Base-by-base conservation (phyloP, 2,888 invertebrate genomes). In the Lingula anatina region DNA sequence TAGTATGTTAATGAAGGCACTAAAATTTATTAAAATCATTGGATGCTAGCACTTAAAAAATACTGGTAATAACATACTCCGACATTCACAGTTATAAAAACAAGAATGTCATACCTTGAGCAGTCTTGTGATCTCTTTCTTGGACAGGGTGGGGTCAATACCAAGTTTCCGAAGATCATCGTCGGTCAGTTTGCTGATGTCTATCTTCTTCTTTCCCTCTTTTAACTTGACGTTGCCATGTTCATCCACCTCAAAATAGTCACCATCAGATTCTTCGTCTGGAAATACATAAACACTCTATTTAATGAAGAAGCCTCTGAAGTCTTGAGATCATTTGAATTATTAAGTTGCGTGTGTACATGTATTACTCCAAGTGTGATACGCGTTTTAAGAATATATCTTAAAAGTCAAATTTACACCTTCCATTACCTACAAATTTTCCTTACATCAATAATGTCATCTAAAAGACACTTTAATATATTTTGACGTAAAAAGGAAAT, bases 181-280 rank as follows among this genome's bases (percentile, higher is more conserved):
- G 20, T 63, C 64, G 0, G 71, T 70, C 7, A 75, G 60, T 51
- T 75, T 75, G 42, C 55, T 63, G 15, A 75, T 57, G 54, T 75
- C 73, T 27, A 75, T 73, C 51, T 70, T 73, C 60, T 70, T 71
- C 54, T 71, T 73, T 4, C 75, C 75, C n/a, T 57, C 57, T 57
- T 68, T 67, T 36, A 75, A 55, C 42, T 65, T 47, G 9, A 70
- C 57, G 53, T 67, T 65, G 5, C 75, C 75, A 37, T 69, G 65
- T 9, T 62, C 56, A n/a, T 60, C 66, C 2, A 63, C 56, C 46
- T 73, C 71, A 46, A 73, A 67, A 50, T 68, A 68, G 41, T 70
- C 64, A 2, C 70, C 70, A 46, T 66, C 64, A 5, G 51, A 54
- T 49, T 44, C 44, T 9, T 9, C 9, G 31, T 31, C 31, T 31